These are phyloP conservation scores for Hetaerina americana DNA, from an alignment of 1,140 invertebrate species.

Conservation along the genomic window DNA sequence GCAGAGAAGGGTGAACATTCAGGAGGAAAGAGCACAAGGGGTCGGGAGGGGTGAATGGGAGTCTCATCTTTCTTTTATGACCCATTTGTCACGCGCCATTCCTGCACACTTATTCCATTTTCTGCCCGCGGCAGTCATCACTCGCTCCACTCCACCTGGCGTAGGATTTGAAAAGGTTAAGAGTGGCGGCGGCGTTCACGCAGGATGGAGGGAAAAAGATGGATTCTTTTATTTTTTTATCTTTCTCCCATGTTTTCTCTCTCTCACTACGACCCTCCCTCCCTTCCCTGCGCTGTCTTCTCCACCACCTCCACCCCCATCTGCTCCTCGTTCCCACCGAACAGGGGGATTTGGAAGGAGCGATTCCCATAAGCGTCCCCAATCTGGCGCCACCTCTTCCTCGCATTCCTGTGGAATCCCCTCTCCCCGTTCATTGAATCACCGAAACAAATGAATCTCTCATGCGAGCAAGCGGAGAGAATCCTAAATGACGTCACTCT, in stretches of 20 bases:
- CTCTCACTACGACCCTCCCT: background rate
- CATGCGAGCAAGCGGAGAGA: background rate
- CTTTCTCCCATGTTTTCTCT: background rate
- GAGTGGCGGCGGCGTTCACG: too few species aligned
- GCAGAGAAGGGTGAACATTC: too few species aligned
- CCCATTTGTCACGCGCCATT: background rate
- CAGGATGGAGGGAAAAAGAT: background rate
- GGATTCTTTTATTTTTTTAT: background rate
- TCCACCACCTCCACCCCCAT: background rate
- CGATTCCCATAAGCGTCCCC: background rate
- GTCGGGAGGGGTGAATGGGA: background rate
- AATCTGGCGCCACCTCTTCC: background rate
- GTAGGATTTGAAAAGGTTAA: background rate
- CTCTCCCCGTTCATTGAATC: background rate
- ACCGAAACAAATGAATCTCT: background rate
- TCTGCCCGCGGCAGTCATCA: background rate
- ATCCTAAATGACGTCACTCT: background rate
- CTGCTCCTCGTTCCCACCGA: background rate
- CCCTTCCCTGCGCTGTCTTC: too few species aligned
- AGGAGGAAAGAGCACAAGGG: too few species aligned
- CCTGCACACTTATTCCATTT: background rate
- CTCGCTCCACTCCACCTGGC: background rate
- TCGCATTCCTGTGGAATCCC: too few species aligned
- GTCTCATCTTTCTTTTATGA: background rate
- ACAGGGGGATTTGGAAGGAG: too few species aligned